Percentiles rank a stretch among this genome's conserved stretches.
These are phyloP conservation scores for Teleopsis dalmanni DNA, from an alignment of 1,140 invertebrate species.

Conservation along the genomic window DNA sequence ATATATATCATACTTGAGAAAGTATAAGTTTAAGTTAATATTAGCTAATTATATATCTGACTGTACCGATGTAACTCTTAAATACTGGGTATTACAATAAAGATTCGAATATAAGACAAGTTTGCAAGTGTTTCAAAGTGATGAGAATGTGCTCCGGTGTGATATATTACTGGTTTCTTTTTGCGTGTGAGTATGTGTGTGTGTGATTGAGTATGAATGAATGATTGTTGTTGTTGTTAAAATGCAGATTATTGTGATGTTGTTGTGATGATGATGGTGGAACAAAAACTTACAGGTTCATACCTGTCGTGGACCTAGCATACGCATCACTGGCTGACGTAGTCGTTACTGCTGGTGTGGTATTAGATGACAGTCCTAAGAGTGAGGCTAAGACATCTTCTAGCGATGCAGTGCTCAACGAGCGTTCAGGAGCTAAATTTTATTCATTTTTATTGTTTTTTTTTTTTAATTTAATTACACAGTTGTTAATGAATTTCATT, in stretches of 20 bases:
- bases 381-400: slow-evolving; percentile 90
- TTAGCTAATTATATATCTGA: too few relatives aligned
- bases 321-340: slow-evolving; percentile 15
- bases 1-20: too few relatives aligned
- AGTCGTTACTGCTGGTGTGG: slow-evolving; percentile 48
- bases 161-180: too few relatives aligned
- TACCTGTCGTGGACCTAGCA: slow-evolving; percentile 41
- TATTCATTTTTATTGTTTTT: not conserved
- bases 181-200: too few relatives aligned
- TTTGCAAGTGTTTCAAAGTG: too few relatives aligned
- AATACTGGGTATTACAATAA: too few relatives aligned
- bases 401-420: slow-evolving; percentile 74
- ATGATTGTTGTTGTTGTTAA: slow-evolving; percentile 12
- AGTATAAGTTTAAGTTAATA: too few relatives aligned
- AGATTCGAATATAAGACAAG: too few relatives aligned
- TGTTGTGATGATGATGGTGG: slow-evolving; percentile 12
- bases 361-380: slow-evolving; percentile 66
- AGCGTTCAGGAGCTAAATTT: slow-evolving; percentile 44
- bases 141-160: too few relatives aligned
- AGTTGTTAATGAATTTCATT: not conserved
- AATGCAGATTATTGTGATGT: slow-evolving; percentile 14
- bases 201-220: slow-evolving; percentile 3
- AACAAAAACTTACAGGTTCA: slow-evolving; percentile 62
- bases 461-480: slow-evolving; percentile 3
- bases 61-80: too few relatives aligned